phyloP scores from a whole-genome alignment of 2,888 invertebrate genomes.

The Steinernema hermaphroditum region DNA sequence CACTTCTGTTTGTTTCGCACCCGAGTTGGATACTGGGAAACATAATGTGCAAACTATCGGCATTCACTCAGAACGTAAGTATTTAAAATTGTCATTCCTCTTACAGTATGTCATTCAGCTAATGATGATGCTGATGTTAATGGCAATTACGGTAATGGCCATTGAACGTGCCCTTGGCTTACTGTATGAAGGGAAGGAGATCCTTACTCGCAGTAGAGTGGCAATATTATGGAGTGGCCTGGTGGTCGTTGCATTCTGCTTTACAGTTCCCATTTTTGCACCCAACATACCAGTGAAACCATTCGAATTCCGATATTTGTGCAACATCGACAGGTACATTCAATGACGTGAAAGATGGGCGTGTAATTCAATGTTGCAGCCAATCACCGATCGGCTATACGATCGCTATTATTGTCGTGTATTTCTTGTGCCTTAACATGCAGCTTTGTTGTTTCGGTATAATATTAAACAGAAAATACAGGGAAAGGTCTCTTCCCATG shows the following conservation, averaged over 20 bases:
- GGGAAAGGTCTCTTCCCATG: slow-evolving; percentile 41
- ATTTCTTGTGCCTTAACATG: slow-evolving; percentile 54
- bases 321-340: slow-evolving; percentile 58
- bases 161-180: slow-evolving; percentile 55
- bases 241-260: slow-evolving; percentile 39
- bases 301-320: slow-evolving; percentile 60
- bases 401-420: slow-evolving; percentile 53
- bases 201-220: slow-evolving; percentile 41
- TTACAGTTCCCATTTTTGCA: slow-evolving; percentile 41
- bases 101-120: neutral
- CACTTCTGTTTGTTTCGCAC: slow-evolving; percentile 19
- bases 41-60: slow-evolving; percentile 33
- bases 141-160: slow-evolving; percentile 57
- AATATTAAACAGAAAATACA: slow-evolving; percentile 37
- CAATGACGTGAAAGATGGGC: too few relatives aligned
- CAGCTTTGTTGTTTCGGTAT: slow-evolving; percentile 54
- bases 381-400: slow-evolving; percentile 58
- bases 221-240: slow-evolving; percentile 36
- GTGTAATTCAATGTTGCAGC: too few relatives aligned
- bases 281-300: slow-evolving; percentile 53
- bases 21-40: neutral
- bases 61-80: slow-evolving; percentile 58
- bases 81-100: neutral
- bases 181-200: slow-evolving; percentile 40
- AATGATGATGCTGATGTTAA: slow-evolving; percentile 52